phyloP scores from a whole-genome alignment of 2,888 invertebrate genomes.

The Cantharis rustica region DNA sequence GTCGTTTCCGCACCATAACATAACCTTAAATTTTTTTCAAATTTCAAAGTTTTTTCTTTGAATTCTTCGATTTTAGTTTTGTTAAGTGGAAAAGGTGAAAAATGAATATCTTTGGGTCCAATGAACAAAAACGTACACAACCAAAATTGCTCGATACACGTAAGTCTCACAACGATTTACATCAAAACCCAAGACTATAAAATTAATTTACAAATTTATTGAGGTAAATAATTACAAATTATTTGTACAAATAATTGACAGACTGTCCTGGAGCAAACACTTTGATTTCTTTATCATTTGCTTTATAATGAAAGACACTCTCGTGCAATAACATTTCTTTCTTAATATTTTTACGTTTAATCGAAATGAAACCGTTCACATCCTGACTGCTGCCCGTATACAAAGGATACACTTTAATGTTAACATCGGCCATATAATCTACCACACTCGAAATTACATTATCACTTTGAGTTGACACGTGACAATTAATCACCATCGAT shows the following conservation, averaged over 20 bases:
- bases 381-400: constrained; percentile 74
- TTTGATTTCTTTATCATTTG: constrained; percentile 75
- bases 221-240: not conserved
- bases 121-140: not conserved
- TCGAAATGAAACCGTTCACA: constrained; percentile 70
- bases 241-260: constrained; percentile 43
- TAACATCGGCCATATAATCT: constrained; percentile 66
- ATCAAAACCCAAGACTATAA: not conserved
- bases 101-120: not conserved
- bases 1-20: not conserved
- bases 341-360: constrained; percentile 54
- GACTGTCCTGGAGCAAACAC: constrained; percentile 70
- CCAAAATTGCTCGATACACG: not conserved
- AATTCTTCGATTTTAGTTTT: not conserved
- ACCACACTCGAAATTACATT: constrained; percentile 64
- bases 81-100: not conserved
- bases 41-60: not conserved
- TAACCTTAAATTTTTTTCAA: not conserved
- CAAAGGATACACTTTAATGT: constrained; percentile 68
- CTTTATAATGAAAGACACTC: constrained; percentile 66
- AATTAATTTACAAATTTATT: not conserved
- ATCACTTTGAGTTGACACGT: constrained; percentile 63
- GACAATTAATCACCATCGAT: constrained; percentile 64
- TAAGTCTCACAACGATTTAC: not conserved
- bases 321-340: constrained; percentile 12